Conservation (phyloP, 2,888 invertebrate species). For the Peribatodes rhomboidaria region DNA sequence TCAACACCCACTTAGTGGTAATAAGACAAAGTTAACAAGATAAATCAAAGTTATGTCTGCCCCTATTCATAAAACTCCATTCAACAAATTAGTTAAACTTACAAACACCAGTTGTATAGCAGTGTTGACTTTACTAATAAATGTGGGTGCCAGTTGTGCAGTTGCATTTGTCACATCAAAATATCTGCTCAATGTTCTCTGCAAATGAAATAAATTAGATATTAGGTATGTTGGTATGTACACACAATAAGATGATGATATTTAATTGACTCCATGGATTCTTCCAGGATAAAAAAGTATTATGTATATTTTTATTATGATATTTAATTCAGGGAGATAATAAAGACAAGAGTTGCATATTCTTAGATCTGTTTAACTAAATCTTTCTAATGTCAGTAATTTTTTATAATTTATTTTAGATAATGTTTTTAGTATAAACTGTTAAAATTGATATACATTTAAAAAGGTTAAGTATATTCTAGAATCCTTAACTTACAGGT, state of each 20-base stretch:
- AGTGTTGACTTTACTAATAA: conserved; percentile 98
- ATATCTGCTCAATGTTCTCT: conserved; percentile 95
- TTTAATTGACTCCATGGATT: too few relatives aligned
- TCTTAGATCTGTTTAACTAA: too few relatives aligned
- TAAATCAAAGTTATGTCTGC: conserved; percentile 17
- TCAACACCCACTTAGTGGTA: conserved; percentile 27
- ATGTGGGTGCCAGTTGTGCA: conserved; percentile 96
- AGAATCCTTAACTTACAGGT: conserved; percentile 90
- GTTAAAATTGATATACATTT: too few relatives aligned
- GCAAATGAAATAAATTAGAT: conserved; percentile 59
- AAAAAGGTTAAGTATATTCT: background rate
- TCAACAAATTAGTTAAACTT: conserved; percentile 44
- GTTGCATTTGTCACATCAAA: conserved; percentile 97
- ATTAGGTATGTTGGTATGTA: background rate
- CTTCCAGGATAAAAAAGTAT: too few relatives aligned
- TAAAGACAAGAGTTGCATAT: too few relatives aligned
- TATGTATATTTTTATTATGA: too few relatives aligned
- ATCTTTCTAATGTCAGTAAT: too few relatives aligned
- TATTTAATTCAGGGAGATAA: too few relatives aligned
- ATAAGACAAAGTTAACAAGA: conserved; percentile 8
- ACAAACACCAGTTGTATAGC: conserved; percentile 93
- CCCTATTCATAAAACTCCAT: conserved; percentile 2
- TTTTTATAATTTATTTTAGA: too few relatives aligned
- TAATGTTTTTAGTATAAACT: too few relatives aligned
- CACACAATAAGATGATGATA: too few relatives aligned